Percentiles rank a stretch among this genome's conserved stretches.
Evolutionary conservation across 1,140 invertebrate species (phyloP).

Genomic region (Trachymyrmex cornetzi): DNA sequence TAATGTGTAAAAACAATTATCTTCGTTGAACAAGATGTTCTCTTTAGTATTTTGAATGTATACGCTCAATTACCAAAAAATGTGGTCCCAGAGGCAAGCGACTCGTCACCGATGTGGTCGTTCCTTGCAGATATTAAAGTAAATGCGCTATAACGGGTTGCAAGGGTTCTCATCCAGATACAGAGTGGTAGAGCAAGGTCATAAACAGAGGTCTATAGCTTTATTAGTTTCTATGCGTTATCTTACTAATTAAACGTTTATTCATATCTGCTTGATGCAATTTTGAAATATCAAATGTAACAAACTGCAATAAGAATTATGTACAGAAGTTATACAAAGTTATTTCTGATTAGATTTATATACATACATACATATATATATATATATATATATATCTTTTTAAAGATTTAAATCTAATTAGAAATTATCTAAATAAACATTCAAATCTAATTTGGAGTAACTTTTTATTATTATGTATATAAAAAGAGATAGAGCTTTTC

Average conservation of each 20-base stretch:
- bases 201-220: constrained; percentile 27
- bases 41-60: constrained; percentile 52
- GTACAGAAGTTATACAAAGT: neutral
- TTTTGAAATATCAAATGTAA: neutral
- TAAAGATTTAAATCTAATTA: neutral
- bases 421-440: neutral
- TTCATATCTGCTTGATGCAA: neutral
- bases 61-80: constrained; percentile 71
- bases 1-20: constrained; percentile 1
- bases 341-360: neutral
- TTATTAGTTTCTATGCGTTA: neutral
- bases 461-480: neutral
- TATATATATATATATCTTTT: too few species aligned
- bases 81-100: constrained; percentile 42
- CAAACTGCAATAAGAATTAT: neutral
- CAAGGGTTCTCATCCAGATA: constrained; percentile 69
- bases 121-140: constrained; percentile 68
- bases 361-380: too few species aligned
- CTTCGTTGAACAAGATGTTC: neutral
- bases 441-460: too few species aligned
- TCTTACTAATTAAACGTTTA: neutral
- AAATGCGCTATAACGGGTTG: constrained; percentile 71
- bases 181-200: constrained; percentile 4
- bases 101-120: neutral
- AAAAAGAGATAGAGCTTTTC: neutral